Conservation (phyloP, 2,113 vertebrate species). For the Phrynocephalus versicolor region DNA sequence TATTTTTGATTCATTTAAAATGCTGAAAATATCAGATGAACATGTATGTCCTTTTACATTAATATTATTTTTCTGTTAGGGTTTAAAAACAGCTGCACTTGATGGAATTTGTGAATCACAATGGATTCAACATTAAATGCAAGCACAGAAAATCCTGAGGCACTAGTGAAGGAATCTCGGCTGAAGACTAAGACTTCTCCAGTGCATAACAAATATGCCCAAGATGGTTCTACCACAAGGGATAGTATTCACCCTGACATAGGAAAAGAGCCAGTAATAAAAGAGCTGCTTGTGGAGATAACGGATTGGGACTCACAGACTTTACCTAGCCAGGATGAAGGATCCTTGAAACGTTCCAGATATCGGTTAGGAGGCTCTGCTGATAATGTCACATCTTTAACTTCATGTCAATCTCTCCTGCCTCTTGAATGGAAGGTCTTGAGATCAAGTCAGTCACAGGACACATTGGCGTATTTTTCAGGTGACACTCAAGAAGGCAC, state of each 20-base stretch:
- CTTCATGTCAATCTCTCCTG: not conserved
- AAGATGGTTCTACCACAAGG: not conserved
- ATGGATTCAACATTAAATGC: not conserved
- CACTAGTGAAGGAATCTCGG: not conserved
- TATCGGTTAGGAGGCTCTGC: constrained; percentile 17
- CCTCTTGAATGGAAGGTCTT: constrained; percentile 30
- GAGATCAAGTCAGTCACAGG: constrained; percentile 11
- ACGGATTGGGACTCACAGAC: not conserved
- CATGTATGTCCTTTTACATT: not conserved
- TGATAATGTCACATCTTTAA: constrained; percentile 32
- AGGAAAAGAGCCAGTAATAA: not conserved
- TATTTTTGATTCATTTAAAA: not conserved
- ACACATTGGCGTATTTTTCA: not conserved
- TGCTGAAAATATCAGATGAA: not conserved
- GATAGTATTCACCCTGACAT: not conserved
- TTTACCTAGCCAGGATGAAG: not conserved
- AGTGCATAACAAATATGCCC: not conserved
- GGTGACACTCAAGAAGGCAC: not conserved
- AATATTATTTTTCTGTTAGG: not conserved
- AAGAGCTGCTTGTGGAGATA: not conserved
- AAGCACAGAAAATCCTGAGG: not conserved
- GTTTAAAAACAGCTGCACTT: not conserved
- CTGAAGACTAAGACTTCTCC: constrained; percentile 2
- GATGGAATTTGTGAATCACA: accelerated
- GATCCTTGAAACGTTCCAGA: not conserved